Evolutionary conservation across 2,888 invertebrate genomes (phyloP).

Genomic region (Coelinius sp.): DNA sequence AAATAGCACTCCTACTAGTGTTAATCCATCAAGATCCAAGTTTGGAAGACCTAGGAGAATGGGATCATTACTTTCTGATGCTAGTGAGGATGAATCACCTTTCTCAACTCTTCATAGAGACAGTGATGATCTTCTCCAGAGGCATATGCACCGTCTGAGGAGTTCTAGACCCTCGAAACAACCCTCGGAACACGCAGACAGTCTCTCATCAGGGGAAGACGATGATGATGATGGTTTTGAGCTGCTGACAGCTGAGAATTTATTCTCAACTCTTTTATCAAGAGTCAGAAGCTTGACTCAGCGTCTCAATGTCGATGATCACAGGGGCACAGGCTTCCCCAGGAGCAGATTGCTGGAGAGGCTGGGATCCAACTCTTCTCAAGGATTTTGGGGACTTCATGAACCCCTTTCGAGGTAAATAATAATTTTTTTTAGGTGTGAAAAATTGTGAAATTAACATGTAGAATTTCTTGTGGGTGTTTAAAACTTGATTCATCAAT

Average conservation of each 20-base stretch:
- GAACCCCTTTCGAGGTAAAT: slow-evolving; percentile 72
- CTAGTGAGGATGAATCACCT: slow-evolving; percentile 74
- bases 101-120: slow-evolving; percentile 73
- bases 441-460: slow-evolving; percentile 22
- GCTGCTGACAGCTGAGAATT: slow-evolving; percentile 89
- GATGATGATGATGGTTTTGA: slow-evolving; percentile 94
- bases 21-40: slow-evolving; percentile 70
- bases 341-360: slow-evolving; percentile 76
- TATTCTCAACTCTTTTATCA: slow-evolving; percentile 89
- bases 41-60: slow-evolving; percentile 77
- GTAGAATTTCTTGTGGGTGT: neutral
- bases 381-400: slow-evolving; percentile 72
- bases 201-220: slow-evolving; percentile 89
- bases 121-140: slow-evolving; percentile 65
- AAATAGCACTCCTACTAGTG: slow-evolving; percentile 74
- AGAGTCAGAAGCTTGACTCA: slow-evolving; percentile 89
- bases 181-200: slow-evolving; percentile 82
- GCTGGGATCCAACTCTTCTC: slow-evolving; percentile 64
- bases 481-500: slow-evolving; percentile 18
- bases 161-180: slow-evolving; percentile 79
- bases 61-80: slow-evolving; percentile 74
- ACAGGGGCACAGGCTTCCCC: slow-evolving; percentile 76
- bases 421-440: neutral
- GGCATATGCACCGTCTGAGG: slow-evolving; percentile 71
- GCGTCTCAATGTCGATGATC: slow-evolving; percentile 87